Evolutionary conservation across 1,140 invertebrate species (phyloP), one percentile per base, ranked within the genome.

Genomic region (Batillaria attramentaria): DNA sequence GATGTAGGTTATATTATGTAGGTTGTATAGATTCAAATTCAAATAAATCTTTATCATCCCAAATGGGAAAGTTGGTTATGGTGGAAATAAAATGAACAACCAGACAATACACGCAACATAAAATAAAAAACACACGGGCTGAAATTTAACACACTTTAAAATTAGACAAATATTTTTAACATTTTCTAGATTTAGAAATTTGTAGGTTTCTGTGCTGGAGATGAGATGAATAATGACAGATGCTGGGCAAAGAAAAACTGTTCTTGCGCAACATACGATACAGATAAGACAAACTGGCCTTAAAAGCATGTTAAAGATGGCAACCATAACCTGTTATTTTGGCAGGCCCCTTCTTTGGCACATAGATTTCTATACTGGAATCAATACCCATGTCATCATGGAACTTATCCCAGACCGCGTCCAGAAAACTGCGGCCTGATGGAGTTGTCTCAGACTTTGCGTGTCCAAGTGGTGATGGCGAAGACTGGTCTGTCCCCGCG

Each of bases 361-460:
- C 74, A 75, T 80, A 84, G 28, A 86, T 82, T 81, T 85, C 81
- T 41, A 87, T 79, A 54, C 86, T 83, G 73, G 81, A 78, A 20
- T 89, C 89, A 1, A 84, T 86, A 85, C 94, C 92, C 57, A 46
- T 74, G 84, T 94, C 92, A 90, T 94, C 91, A 86, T 81, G 77
- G 91, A 97, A 97, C 88, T 97, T 97, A 74, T 94, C 92, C 92
- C 96, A 94, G 81, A 97, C 91, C 50, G 96, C 96, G 93, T 96
- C 95, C 84, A 96, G 90, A 79, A 97, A 81, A 62, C 79, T 81
- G 54, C 73, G 57, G 20, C 54, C 41, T 42, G 35, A 28, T 60
- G 5, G 68, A 28, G 4, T 43, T 5, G 41, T 70, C 13, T 70
- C 68, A 3, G 68, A 70, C 41, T 31, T 46, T 46, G 68, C n/a